These are phyloP conservation scores for Agrenia bidenticulata DNA, from an alignment of 2,888 invertebrate species.

Conservation along the genomic window DNA sequence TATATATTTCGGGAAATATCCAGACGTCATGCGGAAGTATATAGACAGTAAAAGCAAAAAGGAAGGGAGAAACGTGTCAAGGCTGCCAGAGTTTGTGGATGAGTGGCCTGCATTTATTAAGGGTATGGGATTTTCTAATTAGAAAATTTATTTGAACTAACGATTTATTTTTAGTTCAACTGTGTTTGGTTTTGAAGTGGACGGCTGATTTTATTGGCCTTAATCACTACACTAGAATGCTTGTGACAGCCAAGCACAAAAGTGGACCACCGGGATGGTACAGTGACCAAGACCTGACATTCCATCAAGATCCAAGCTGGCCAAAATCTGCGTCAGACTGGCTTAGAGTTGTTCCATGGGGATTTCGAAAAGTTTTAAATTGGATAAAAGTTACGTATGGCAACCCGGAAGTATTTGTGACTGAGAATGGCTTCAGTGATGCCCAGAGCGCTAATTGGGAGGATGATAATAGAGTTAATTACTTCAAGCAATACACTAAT, in stretches of 20 bases:
- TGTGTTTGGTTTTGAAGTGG: no score
- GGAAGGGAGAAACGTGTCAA: conserved; percentile 54
- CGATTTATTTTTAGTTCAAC: no score
- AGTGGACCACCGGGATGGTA: conserved; percentile 22
- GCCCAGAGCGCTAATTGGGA: conserved; percentile 27
- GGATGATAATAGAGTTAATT: conserved; percentile 34
- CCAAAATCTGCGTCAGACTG: conserved; percentile 32
- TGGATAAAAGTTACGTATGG: conserved; percentile 39
- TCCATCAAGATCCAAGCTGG: conserved; percentile 32
- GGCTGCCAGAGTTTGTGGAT: conserved; percentile 46
- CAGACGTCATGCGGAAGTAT: conserved; percentile 54
- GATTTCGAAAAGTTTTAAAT: conserved; percentile 35
- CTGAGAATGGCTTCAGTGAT: conserved; percentile 49
- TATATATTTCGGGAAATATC: conserved; percentile 54
- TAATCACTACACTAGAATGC: conserved; percentile 56
- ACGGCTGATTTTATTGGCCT: conserved; percentile 58
- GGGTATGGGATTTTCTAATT: conserved; percentile 14
- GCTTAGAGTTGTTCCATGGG: conserved; percentile 36
- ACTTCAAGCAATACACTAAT: conserved; percentile 46
- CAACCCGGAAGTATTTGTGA: conserved; percentile 38
- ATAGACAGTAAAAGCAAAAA: conserved; percentile 54
- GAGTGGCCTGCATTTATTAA: conserved; percentile 30
- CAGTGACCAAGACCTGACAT: conserved; percentile 28
- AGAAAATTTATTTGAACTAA: no score
- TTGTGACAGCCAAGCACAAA: conserved; percentile 32